Evolutionary conservation across 2,113 vertebrate species (phyloP).

Genomic region (Athene noctua): DNA sequence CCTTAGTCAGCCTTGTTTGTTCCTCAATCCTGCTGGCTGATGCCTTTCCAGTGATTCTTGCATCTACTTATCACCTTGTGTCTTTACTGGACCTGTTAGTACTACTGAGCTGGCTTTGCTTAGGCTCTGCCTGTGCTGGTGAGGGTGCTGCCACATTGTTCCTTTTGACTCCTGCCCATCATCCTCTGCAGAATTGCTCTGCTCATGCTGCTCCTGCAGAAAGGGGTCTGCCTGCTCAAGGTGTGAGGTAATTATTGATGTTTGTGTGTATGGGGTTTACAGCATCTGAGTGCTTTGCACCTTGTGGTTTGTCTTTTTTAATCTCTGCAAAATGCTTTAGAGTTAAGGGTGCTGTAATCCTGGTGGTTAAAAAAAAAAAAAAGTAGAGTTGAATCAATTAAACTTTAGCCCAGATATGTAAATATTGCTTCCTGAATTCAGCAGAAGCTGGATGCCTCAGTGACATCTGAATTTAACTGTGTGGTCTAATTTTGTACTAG

Average conservation of each 20-base stretch:
- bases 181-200: neutral
- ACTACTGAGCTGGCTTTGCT: neutral
- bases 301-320: neutral
- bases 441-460: neutral
- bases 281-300: neutral
- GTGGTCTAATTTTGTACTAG: neutral
- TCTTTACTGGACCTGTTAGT: neutral
- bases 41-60: too few species aligned
- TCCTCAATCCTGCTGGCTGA: rapidly evolving
- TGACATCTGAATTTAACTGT: neutral
- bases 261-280: neutral
- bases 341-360: neutral
- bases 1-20: rapidly evolving
- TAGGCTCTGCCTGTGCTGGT: neutral
- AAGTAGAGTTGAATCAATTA: neutral
- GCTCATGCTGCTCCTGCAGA: rapidly evolving
- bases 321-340: neutral
- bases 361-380: neutral
- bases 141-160: rapidly evolving
- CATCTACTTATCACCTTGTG: neutral
- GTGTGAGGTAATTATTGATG: neutral
- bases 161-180: rapidly evolving
- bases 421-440: neutral
- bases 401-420: neutral
- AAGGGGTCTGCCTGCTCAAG: rapidly evolving